These are phyloP conservation scores for Brachyistius frenatus DNA, from an alignment of 2,113 vertebrate genomes.

Conservation along the genomic window DNA sequence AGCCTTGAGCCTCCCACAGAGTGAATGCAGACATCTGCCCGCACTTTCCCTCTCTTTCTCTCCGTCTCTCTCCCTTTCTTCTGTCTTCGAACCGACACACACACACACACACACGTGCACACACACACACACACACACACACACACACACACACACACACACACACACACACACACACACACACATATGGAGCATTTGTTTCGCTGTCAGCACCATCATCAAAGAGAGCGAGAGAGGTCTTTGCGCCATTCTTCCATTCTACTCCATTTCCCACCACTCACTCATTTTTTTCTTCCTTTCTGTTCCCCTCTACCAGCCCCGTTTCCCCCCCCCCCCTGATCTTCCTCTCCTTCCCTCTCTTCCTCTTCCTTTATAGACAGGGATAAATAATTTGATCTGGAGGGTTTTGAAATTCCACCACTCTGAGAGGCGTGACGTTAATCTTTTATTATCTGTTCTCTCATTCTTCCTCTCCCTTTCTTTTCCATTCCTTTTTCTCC, in stretches of 20 bases:
- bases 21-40: slow-evolving; percentile 77
- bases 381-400: slow-evolving; percentile 82
- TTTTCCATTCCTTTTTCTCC: slow-evolving; percentile 65
- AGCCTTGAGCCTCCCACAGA: slow-evolving; percentile 81
- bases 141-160: slow-evolving; percentile 27
- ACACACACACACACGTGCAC: slow-evolving; percentile 24
- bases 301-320: slow-evolving; percentile 25
- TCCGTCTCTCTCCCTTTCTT: slow-evolving; percentile 44
- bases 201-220: slow-evolving; percentile 73
- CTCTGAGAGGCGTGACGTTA: slow-evolving; percentile 80
- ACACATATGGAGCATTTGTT: slow-evolving; percentile 60
- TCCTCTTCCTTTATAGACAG: slow-evolving; percentile 68
- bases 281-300: slow-evolving; percentile 16
- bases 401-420: slow-evolving; percentile 80
- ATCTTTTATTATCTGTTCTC: slow-evolving; percentile 82
- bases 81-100: slow-evolving; percentile 47
- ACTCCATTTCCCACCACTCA: slow-evolving; percentile 45
- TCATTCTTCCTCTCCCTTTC: slow-evolving; percentile 75
- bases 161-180: slow-evolving; percentile 45
- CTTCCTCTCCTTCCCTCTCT: slow-evolving; percentile 25
- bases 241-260: slow-evolving; percentile 60
- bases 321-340: background rate
- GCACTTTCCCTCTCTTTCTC: slow-evolving; percentile 57
- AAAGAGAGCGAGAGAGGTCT: slow-evolving; percentile 71
- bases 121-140: slow-evolving; percentile 30